A percentile compares a stretch with the other conserved stretches of the same genome.
phyloP scores from a whole-genome alignment of 2,113 vertebrate genomes.

The Trachemys scripta region DNA sequence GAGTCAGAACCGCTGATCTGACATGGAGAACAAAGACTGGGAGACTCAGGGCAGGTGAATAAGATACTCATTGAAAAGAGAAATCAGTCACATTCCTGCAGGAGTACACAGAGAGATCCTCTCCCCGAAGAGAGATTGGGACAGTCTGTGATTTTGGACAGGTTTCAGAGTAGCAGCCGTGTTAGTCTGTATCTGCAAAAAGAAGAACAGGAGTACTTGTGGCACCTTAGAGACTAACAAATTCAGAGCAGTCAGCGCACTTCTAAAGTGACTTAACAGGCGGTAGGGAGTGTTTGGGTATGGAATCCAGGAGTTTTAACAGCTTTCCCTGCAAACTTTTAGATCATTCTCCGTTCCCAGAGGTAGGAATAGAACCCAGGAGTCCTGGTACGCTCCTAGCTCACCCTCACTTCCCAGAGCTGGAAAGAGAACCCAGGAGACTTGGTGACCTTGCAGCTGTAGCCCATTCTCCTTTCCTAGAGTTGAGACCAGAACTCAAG shows the following conservation, averaged over 20 bases:
- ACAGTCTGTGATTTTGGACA: not conserved
- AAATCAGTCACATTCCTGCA: not conserved
- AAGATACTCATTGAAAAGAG: not conserved
- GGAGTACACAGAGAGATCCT: accelerated
- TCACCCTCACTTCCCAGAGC: not conserved
- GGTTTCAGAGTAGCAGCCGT: no score
- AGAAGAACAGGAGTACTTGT: no score
- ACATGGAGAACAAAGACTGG: not conserved
- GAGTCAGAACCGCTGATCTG: not conserved
- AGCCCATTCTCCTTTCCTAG: not conserved
- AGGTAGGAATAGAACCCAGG: not conserved
- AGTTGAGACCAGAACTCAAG: not conserved
- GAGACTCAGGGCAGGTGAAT: not conserved
- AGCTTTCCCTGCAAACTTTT: not conserved
- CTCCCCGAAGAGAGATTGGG: no score
- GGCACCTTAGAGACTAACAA: no score
- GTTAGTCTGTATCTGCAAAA: no score
- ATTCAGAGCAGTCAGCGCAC: not conserved
- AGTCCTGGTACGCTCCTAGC: not conserved
- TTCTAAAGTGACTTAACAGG: accelerated
- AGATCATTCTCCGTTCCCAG: not conserved
- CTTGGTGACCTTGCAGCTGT: not conserved
- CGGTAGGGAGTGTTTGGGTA: not conserved
- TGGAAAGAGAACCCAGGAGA: not conserved
- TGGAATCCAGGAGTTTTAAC: accelerated